These are phyloP conservation scores for Lasioglossum morio DNA, from an alignment of 2,888 invertebrate genomes.

Conservation along the genomic window DNA sequence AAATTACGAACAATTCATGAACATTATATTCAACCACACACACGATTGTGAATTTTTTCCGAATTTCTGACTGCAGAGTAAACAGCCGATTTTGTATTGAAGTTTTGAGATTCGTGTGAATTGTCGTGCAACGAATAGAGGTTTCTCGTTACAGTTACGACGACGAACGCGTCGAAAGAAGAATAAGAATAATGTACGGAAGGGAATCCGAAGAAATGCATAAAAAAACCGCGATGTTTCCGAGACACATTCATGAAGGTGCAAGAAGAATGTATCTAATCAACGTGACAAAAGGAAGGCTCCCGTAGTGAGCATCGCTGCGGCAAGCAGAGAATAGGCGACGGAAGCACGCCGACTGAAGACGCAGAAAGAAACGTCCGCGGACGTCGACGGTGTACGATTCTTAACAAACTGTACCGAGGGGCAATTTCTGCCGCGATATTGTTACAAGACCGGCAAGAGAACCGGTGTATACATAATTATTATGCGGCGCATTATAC, in stretches of 20 bases:
- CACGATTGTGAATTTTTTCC: not conserved
- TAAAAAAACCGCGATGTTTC: not conserved
- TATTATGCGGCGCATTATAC: conserved; percentile 66
- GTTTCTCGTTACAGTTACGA: not conserved
- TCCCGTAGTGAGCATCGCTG: conserved; percentile 20
- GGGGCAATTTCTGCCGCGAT: conserved; percentile 50
- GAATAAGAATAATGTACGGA: not conserved
- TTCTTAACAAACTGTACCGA: conserved; percentile 39
- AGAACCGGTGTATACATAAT: conserved; percentile 58
- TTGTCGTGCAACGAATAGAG: not conserved
- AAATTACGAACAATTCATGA: not conserved
- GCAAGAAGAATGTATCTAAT: conserved; percentile 60
- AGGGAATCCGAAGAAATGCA: not conserved
- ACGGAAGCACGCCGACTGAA: conserved; percentile 45
- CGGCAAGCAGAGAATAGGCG: conserved; percentile 31
- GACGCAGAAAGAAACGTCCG: conserved; percentile 43
- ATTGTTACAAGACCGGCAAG: conserved; percentile 54
- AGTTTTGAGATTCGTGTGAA: not conserved
- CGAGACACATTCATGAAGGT: not conserved
- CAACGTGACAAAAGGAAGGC: conserved; percentile 52
- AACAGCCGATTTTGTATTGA: no score
- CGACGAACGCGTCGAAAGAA: not conserved
- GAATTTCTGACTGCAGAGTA: not conserved
- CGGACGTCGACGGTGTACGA: conserved; percentile 19
- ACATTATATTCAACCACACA: not conserved